Evolutionary conservation across 2,888 invertebrate species (phyloP), one percentile per base, ranked within the genome.

Genomic region (Luperina nickerlii): DNA sequence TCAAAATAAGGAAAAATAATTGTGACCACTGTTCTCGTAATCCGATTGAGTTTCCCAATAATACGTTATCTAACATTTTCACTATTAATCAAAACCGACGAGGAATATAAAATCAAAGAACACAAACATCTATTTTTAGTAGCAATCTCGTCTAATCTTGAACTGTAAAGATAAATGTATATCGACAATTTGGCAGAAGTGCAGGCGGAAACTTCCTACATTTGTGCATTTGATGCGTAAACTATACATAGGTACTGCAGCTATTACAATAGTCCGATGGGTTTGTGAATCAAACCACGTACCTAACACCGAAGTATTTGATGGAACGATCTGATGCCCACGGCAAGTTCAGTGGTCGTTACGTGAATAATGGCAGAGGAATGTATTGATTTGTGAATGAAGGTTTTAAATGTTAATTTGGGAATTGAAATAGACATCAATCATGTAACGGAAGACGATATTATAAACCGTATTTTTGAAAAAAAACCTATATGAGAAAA

Each of bases 191-290:
- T 84, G 82, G 84, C 87, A 76, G 74, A 57, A 85, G 74, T 54
- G 78, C 73, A 62, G 20, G 74, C 69, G 87, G 90, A 90, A 89
- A 86, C 81, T 89, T 89, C 87, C 90, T 82, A 84, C 84, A 84
- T 87, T 85, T 83, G 68, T 85, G 85, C 74, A 82, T 83, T 69
- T 87, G 45, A 70, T 81, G 75, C 66, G 32, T 74, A 60, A 45
- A 51, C 72, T 67, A 66, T 76, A 78, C 13, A 48, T 72, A n/a
- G n/a, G n/a, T n/a, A 78, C 63, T 45, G 76, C 65, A 57, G 65
- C 65, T 74, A 63, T n/a, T 42, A 54, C 62, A 77, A 62, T 57
- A 68, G 54, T 67, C 51, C 63, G 57, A 71, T 69, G 74, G 82
- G 69, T 73, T 88, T 76, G 75, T 76, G 81, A 87, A 72, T 73